Conservation (phyloP, 2,113 vertebrate genomes). For the Eleginops maclovinus region DNA sequence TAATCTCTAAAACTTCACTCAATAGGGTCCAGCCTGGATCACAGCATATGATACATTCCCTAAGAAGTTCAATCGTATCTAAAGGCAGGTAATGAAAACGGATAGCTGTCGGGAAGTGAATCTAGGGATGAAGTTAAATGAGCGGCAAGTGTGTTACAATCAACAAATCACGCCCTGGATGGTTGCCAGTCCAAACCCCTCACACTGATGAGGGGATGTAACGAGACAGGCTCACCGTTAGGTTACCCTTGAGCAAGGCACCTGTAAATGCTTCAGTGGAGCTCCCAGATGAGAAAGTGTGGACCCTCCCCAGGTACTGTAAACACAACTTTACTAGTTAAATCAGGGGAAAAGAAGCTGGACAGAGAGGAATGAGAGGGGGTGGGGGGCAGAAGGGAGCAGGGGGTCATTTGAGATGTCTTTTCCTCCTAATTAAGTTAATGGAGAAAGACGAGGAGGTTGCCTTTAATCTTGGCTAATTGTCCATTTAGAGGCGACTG, state of each 20-base stretch:
- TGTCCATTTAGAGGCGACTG: conserved; percentile 80
- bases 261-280: conserved; percentile 44
- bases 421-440: conserved; percentile 80
- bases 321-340: conserved; percentile 46
- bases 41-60: conserved; percentile 5
- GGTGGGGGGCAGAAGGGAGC: conserved; percentile 20
- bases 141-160: conserved; percentile 1
- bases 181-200: conserved; percentile 30
- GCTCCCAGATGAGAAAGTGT: conserved; percentile 46
- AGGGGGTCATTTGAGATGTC: conserved; percentile 75
- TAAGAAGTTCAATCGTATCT: neutral
- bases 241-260: conserved; percentile 52
- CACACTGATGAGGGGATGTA: conserved; percentile 21
- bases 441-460: conserved; percentile 78
- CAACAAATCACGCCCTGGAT: conserved; percentile 27
- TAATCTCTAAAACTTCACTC: conserved; percentile 26
- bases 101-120: neutral
- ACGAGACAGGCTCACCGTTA: conserved; percentile 42
- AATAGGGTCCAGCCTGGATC: neutral
- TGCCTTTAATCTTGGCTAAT: conserved; percentile 83
- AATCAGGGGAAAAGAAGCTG: conserved; percentile 21
- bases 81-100: neutral
- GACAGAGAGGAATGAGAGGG: conserved; percentile 43
- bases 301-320: conserved; percentile 42
- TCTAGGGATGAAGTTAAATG: conserved; percentile 4